Evolutionary conservation across 2,888 invertebrate genomes (phyloP).

Genomic region (Cephus pygmeus): DNA sequence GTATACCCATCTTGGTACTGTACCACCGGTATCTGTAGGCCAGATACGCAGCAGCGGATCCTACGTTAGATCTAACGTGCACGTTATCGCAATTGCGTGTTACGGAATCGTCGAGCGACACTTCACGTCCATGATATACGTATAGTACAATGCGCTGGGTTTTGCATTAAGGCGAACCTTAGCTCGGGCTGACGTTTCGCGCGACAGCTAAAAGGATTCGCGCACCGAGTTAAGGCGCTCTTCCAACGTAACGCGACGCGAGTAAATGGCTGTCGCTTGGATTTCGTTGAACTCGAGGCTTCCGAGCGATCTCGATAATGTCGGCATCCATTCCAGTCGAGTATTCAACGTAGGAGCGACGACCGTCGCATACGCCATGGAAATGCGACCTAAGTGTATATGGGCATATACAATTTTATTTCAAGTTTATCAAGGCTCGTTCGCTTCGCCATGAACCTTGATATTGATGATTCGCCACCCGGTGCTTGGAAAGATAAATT

Average conservation of each 20-base stretch:
- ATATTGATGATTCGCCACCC: no score
- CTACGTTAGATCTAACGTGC: not conserved
- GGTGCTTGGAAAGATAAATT: no score
- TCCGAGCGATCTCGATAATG: not conserved
- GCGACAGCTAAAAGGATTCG: not conserved
- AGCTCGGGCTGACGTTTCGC: not conserved
- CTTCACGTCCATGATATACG: not conserved
- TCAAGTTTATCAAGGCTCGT: not conserved
- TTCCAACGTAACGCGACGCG: not conserved
- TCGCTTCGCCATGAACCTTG: no score
- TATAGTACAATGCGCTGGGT: not conserved
- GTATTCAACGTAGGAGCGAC: not conserved
- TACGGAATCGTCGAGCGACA: not conserved
- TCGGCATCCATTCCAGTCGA: not conserved
- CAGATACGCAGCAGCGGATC: not conserved
- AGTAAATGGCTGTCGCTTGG: not conserved
- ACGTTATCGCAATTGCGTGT: not conserved
- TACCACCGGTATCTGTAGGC: not conserved
- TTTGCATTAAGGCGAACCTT: not conserved
- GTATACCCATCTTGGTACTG: not conserved
- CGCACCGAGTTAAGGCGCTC: not conserved
- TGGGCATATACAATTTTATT: not conserved
- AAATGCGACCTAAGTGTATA: not conserved
- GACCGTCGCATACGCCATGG: not conserved
- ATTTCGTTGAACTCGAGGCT: not conserved